Base-by-base conservation (phyloP, 2,888 invertebrate species). In the Phengaris arion region DNA sequence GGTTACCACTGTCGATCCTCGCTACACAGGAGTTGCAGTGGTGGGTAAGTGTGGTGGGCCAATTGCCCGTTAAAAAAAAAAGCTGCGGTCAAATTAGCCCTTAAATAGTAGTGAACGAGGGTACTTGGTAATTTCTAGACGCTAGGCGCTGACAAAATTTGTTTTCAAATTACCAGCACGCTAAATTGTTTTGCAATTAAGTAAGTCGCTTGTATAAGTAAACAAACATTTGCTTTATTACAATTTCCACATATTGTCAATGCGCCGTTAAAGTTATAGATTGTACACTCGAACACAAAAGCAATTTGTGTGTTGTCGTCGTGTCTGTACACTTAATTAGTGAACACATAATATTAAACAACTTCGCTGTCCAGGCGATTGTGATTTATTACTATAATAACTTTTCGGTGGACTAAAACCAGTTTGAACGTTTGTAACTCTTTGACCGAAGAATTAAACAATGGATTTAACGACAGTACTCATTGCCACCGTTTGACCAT, bases 401-500 rank as follows among this genome's bases (percentile, higher is more conserved):
- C 15, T 57, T 57, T 57, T 57, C 15, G 22, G 8, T 9, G 57
- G n/a, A 35, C 48, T 55, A 55, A 57, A 57, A 57, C 15, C 22
- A 57, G 55, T n/a, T 55, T 55, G n/a, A 55, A n/a, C 55, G n/a
- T 55, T 55, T 8, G 15, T 6, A n/a, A 15, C 15, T 22, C 59
- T 59, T 59, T 22, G 8, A 22, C 15, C 48, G 2, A 48, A 48
- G 10, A 59, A 22, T 8, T 59, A 10, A 59, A 59, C 59, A 59
- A 59, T 22, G 22, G 22, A 9, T 9, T 22, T 59, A 59, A 59
- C 59, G 22, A 22, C 59, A 10, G 22, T 8, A 57, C 59, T 22
- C 22, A 59, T n/a, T 59, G 59, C 59, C 22, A 10, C 59, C 59
- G 59, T 59, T 59, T 59, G 59, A 59, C 59, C 59, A 22, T 59